Conservation (phyloP, 2,797 vertebrate species). For the Enteromius radiatus region DNA sequence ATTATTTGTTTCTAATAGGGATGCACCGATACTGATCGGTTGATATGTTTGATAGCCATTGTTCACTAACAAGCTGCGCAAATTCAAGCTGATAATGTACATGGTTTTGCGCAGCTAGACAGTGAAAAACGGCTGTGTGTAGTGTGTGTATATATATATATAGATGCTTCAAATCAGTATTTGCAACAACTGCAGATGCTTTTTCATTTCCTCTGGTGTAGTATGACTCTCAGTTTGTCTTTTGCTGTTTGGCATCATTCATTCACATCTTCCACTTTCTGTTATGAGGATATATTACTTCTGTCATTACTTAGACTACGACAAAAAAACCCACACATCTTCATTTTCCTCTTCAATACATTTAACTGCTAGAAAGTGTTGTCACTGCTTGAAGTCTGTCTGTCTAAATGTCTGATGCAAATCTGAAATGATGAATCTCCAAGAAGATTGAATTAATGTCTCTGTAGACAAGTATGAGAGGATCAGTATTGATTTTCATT, state of each 20-base stretch:
- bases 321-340: neutral
- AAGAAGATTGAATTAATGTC: constrained; percentile 4
- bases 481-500: constrained; percentile 17
- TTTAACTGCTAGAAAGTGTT: neutral
- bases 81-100: too few relatives aligned
- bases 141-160: too few relatives aligned
- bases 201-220: neutral
- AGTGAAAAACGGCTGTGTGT: too few relatives aligned
- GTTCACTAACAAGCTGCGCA: too few relatives aligned
- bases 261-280: constrained; percentile 9
- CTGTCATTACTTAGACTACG: neutral
- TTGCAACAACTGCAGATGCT: neutral
- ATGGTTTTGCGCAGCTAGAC: too few relatives aligned
- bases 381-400: constrained; percentile 18
- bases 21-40: too few relatives aligned
- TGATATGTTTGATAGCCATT: too few relatives aligned
- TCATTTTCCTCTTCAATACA: constrained; percentile 19
- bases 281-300: constrained; percentile 22
- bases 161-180: neutral
- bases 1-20: neutral
- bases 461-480: neutral
- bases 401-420: constrained; percentile 24
- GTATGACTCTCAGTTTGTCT: neutral
- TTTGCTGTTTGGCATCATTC: constrained; percentile 10
- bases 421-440: constrained; percentile 5